phyloP scores from a whole-genome alignment of 1,140 invertebrate genomes.

The Euura saliciscinereae region DNA sequence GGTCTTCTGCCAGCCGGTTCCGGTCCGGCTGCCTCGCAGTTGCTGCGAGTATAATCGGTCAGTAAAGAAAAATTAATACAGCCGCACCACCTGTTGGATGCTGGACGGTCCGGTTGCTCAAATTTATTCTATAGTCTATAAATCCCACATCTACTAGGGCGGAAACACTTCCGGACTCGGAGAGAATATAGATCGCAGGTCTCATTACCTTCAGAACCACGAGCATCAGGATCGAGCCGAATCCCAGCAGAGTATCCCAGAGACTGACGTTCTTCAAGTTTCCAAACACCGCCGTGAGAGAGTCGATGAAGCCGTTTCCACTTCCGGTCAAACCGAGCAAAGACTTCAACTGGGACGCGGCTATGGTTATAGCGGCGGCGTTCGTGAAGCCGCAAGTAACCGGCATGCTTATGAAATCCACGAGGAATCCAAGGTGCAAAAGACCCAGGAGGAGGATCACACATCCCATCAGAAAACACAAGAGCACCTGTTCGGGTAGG shows the following conservation, averaged over 20 bases:
- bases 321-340: constrained; percentile 60
- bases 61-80: too few relatives aligned
- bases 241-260: constrained; percentile 56
- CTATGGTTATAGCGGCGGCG: constrained; percentile 72
- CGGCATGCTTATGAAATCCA: constrained; percentile 66
- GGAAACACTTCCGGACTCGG: too few relatives aligned
- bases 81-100: neutral
- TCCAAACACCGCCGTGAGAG: constrained; percentile 51
- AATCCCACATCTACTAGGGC: too few relatives aligned
- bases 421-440: constrained; percentile 65
- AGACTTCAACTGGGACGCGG: constrained; percentile 66
- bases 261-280: constrained; percentile 43
- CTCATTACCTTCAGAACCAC: constrained; percentile 48
- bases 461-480: constrained; percentile 67
- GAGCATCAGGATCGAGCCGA: constrained; percentile 52
- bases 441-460: constrained; percentile 66
- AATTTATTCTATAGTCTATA: too few relatives aligned
- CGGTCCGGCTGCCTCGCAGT: constrained; percentile 46
- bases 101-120: too few relatives aligned
- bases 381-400: constrained; percentile 73
- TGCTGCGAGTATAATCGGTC: constrained; percentile 33
- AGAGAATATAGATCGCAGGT: neutral
- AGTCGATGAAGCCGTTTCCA: constrained; percentile 55
- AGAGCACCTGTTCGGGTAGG: constrained; percentile 52
- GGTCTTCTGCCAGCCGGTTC: constrained; percentile 48